Evolutionary conservation across 23 tunicate species (phyloP).

Genomic region (Aplidium turbinatum): DNA sequence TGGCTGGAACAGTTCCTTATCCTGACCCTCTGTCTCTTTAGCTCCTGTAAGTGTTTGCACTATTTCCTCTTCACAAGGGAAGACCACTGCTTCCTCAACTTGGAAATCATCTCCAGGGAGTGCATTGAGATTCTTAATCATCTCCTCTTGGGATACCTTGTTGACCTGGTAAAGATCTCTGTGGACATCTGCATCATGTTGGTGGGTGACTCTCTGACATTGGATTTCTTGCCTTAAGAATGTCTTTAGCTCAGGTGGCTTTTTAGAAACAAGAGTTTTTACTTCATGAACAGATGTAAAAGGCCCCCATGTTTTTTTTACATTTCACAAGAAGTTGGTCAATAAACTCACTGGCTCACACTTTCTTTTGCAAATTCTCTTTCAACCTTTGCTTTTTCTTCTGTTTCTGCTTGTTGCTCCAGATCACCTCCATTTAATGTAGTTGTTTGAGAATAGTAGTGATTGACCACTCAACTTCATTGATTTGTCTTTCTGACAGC

Average conservation of each 20-base stretch:
- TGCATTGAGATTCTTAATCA: neutral
- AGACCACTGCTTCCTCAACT: neutral
- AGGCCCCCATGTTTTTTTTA: slow-evolving; percentile 14
- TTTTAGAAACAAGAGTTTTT: neutral
- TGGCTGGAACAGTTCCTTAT: neutral
- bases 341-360: slow-evolving; percentile 16
- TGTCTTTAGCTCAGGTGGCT: slow-evolving; percentile 3
- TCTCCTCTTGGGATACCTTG: neutral
- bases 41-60: neutral
- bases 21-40: slow-evolving; percentile 2
- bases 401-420: slow-evolving; percentile 2
- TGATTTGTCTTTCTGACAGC: neutral
- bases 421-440: slow-evolving; percentile 1
- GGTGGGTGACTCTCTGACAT: slow-evolving; percentile 9
- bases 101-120: slow-evolving; percentile 1
- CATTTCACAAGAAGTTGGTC: slow-evolving; percentile 6
- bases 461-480: slow-evolving; percentile 5
- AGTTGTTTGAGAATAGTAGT: neutral
- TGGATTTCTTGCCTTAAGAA: slow-evolving; percentile 8
- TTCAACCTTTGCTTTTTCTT: neutral
- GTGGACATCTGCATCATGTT: neutral
- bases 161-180: neutral
- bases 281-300: neutral
- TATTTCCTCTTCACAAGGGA: slow-evolving; percentile 9
- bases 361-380: neutral